Evolutionary conservation across 2,113 vertebrate species (phyloP).

Genomic region (Passer montanus): DNA sequence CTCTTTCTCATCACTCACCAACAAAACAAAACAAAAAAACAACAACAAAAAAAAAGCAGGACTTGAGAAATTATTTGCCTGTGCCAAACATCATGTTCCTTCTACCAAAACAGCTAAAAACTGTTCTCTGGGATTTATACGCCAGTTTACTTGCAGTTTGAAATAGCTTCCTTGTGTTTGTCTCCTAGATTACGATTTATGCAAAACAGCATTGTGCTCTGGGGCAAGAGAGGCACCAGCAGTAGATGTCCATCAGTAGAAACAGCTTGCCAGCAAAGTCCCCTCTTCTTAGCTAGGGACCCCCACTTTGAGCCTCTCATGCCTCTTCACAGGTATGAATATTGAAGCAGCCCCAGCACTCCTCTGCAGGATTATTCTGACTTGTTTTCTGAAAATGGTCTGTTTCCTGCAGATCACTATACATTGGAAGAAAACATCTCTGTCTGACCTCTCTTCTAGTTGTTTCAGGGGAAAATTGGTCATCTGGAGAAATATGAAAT

Average conservation of each 20-base stretch:
- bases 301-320: not conserved
- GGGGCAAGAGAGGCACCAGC: not conserved
- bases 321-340: not conserved
- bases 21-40: not conserved
- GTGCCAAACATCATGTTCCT: not conserved
- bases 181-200: not conserved
- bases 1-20: not conserved
- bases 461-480: conserved; percentile 1
- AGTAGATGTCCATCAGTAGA: not conserved
- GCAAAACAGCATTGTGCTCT: not conserved
- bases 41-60: not conserved
- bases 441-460: not conserved
- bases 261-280: not conserved
- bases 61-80: not conserved
- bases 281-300: not conserved
- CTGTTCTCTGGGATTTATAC: not conserved
- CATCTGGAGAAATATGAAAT: conserved; percentile 9
- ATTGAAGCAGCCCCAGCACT: not conserved
- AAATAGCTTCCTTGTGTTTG: not conserved
- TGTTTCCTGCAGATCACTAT: not conserved
- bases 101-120: not conserved
- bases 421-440: not conserved
- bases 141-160: not conserved
- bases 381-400: not conserved
- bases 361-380: not conserved